A percentile compares a stretch with the other conserved stretches of the same genome.
Conservation (phyloP, 2,797 vertebrate species). For the Argentina silus region DNA sequence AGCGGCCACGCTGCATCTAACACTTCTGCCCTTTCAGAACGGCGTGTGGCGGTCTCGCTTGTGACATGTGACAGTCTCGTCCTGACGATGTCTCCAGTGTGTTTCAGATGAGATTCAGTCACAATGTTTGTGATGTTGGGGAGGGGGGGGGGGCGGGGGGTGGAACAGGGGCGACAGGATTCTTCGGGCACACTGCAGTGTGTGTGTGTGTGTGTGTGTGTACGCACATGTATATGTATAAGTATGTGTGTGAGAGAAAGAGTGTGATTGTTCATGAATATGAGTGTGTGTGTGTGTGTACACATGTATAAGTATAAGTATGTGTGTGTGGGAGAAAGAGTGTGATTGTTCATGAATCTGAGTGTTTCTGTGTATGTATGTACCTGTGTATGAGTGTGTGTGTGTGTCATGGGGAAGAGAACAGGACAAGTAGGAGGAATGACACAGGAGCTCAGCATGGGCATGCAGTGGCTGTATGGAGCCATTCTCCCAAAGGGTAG, state of each 20-base stretch:
- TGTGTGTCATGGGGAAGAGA: not conserved
- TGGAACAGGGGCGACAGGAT: conserved; percentile 22
- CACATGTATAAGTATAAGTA: not conserved
- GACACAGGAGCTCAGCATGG: not conserved
- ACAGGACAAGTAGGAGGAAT: not conserved
- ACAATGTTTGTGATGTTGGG: conserved; percentile 37
- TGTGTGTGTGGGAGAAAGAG: not conserved
- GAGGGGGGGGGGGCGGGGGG: not conserved
- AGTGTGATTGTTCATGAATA: not conserved
- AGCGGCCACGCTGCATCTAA: too few relatives aligned
- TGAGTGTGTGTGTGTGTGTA: not conserved
- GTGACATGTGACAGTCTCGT: conserved; percentile 28
- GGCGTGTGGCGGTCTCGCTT: not conserved
- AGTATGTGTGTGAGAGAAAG: not conserved
- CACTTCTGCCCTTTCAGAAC: too few relatives aligned
- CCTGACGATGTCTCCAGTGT: conserved; percentile 53
- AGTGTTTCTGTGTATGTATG: not conserved
- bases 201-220: not conserved
- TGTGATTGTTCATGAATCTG: not conserved
- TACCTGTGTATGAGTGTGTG: not conserved
- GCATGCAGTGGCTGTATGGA: conserved; percentile 3
- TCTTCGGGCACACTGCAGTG: conserved; percentile 20
- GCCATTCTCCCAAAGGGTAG: not conserved
- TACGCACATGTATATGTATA: not conserved
- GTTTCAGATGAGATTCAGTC: too few relatives aligned